Conservation (phyloP, 2,888 invertebrate genomes). For the Gymnosoma rotundatum region DNA sequence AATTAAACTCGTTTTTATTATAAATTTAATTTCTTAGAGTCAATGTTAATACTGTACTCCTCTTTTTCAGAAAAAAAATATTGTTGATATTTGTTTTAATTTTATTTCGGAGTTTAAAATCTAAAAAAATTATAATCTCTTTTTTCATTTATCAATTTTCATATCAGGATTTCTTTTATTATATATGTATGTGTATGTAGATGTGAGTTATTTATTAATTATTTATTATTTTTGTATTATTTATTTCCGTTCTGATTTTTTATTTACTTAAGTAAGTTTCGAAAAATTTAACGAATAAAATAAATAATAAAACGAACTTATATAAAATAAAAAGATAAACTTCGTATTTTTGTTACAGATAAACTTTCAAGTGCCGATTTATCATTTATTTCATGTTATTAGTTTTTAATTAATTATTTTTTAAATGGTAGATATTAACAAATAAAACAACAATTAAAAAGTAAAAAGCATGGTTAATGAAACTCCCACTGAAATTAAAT, state of each 20-base stretch:
- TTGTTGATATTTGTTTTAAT: conserved; percentile 53
- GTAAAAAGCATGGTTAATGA: no score
- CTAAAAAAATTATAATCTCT: no score
- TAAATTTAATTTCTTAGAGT: conserved; percentile 33
- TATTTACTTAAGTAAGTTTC: conserved; percentile 69
- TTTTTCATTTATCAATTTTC: conserved; percentile 4
- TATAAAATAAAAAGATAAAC: not conserved
- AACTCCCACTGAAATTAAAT: no score
- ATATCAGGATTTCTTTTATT: conserved; percentile 65
- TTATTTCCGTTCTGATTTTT: conserved; percentile 70
- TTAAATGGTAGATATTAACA: no score
- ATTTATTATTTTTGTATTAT: conserved; percentile 70
- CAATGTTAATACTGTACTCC: not conserved
- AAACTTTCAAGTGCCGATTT: no score
- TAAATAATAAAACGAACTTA: conserved; percentile 55
- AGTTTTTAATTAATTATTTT: no score
- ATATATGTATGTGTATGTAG: conserved; percentile 73
- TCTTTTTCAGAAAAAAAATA: not conserved
- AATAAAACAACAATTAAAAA: no score
- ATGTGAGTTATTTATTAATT: conserved; percentile 68
- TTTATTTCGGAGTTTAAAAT: conserved; percentile 9
- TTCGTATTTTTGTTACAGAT: no score
- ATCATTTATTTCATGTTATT: no score
- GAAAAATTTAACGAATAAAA: conserved; percentile 65
- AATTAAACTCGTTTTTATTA: conserved; percentile 33